phyloP scores from a whole-genome alignment of 2,888 invertebrate species.

The Omphaloscelis lunosa region DNA sequence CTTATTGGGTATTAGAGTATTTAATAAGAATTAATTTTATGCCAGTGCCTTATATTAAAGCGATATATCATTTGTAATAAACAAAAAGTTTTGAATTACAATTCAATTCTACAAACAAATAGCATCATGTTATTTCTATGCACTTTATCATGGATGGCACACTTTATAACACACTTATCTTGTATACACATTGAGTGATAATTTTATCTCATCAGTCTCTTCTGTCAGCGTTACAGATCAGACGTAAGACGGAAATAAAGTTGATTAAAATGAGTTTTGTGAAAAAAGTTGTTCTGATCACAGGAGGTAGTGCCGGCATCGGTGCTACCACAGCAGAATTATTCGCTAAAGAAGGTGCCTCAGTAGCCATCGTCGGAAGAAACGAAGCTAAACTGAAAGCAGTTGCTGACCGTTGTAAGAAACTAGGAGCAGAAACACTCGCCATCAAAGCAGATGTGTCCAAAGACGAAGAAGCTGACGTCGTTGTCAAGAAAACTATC shows the following conservation, averaged over 20 bases:
- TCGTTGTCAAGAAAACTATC: constrained; percentile 66
- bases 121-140: not conserved
- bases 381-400: constrained; percentile 72
- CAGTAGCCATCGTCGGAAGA: constrained; percentile 74
- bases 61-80: not conserved
- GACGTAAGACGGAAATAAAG: constrained; percentile 9
- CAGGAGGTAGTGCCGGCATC: constrained; percentile 77
- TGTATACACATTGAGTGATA: constrained; percentile 2
- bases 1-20: not conserved
- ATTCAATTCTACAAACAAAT: not conserved
- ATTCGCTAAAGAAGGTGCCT: constrained; percentile 76
- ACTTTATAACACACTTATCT: constrained; percentile 17
- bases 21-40: not conserved
- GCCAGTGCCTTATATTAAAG: not conserved
- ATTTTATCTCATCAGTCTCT: constrained; percentile 1
- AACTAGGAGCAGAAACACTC: constrained; percentile 59
- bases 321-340: constrained; percentile 74
- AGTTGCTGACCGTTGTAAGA: constrained; percentile 67
- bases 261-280: constrained; percentile 70
- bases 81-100: not conserved
- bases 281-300: constrained; percentile 76
- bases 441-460: constrained; percentile 70
- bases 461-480: constrained; percentile 67
- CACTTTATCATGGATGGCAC: not conserved
- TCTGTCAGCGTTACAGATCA: not conserved